Evolutionary conservation across 1,140 invertebrate species (phyloP).

Genomic region (Bombus huntii): DNA sequence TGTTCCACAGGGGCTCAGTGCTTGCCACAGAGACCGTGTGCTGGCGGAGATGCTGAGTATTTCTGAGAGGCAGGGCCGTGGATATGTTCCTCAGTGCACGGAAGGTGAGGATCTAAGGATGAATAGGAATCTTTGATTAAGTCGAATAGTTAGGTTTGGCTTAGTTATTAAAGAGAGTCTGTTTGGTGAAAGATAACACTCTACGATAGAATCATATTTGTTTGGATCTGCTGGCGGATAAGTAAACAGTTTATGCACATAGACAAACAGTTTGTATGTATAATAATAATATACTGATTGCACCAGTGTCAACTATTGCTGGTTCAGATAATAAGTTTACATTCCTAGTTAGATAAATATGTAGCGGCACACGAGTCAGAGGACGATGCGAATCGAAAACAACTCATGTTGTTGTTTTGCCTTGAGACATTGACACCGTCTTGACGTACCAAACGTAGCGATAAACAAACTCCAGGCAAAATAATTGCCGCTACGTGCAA

Average conservation of each 20-base stretch:
- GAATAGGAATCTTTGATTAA: background rate
- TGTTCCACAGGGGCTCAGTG: conserved; percentile 74
- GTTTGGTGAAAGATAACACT: background rate
- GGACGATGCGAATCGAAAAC: too few relatives aligned
- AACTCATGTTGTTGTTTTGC: too few relatives aligned
- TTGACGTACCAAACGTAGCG: too few relatives aligned
- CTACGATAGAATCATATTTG: background rate
- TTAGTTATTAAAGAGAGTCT: background rate
- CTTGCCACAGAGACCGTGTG: conserved; percentile 89
- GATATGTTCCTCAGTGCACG: conserved; percentile 92
- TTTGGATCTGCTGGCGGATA: background rate
- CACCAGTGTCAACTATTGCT: background rate
- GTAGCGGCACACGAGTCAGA: too few relatives aligned
- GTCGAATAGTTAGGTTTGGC: background rate
- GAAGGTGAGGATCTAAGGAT: conserved; percentile 71
- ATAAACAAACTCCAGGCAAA: too few relatives aligned
- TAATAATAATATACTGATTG: background rate
- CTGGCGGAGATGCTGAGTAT: conserved; percentile 89
- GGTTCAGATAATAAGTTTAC: background rate
- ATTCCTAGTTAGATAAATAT: background rate
- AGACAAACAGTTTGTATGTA: background rate
- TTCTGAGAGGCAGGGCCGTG: conserved; percentile 89
- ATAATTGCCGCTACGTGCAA: too few relatives aligned
- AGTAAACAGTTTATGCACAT: background rate
- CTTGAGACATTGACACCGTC: too few relatives aligned